Evolutionary conservation across 1,140 invertebrate genomes (phyloP).

Genomic region (Drosophila cardini): DNA sequence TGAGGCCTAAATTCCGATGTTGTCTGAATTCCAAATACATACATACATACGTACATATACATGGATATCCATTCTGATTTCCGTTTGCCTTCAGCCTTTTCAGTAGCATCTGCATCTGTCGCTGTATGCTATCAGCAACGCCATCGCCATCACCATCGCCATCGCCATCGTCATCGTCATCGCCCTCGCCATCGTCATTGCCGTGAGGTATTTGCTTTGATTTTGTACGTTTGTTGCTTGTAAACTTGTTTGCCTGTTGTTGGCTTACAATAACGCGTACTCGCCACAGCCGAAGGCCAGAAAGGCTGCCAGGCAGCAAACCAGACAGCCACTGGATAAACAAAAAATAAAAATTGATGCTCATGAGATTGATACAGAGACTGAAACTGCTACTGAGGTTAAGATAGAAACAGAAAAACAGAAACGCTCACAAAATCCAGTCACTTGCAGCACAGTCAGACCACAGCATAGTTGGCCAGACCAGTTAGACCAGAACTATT

Average conservation of each 20-base stretch:
- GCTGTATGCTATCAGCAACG: conserved; percentile 2
- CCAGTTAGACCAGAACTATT: not conserved
- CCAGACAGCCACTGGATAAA: not conserved
- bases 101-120: conserved; percentile 30
- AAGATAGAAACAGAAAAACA: not conserved
- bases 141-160: not conserved
- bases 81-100: not conserved
- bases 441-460: conserved; percentile 49
- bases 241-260: conserved; percentile 29
- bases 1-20: not conserved
- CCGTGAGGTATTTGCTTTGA: conserved; percentile 69
- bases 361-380: not conserved
- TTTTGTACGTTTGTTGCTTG: conserved; percentile 48
- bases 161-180: not conserved
- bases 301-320: not conserved
- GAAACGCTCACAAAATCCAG: conserved; percentile 19
- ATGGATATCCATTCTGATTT: not conserved
- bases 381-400: not conserved
- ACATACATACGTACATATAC: not conserved
- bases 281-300: not conserved
- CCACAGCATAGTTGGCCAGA: conserved; percentile 22
- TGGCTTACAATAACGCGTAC: conserved; percentile 20
- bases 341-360: not conserved
- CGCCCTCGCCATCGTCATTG: conserved; percentile 9
- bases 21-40: not conserved